Evolutionary conservation across 1,140 invertebrate genomes (phyloP), one percentile per base, ranked within the genome.

Genomic region (Microplitis mediator): DNA sequence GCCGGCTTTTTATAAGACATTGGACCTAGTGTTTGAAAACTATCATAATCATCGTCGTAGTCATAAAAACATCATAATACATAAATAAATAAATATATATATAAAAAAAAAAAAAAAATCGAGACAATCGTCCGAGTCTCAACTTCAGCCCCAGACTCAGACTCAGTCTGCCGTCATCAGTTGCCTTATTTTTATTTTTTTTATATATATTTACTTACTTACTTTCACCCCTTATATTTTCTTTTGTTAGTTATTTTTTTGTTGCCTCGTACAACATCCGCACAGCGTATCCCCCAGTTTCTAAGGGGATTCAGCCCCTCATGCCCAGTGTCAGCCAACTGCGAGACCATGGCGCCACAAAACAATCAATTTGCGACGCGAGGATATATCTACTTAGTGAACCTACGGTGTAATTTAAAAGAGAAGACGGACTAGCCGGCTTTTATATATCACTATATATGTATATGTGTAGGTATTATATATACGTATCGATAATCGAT

Each of bases 311-410:
- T 9, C 16, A 14, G 23, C 50, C 65, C 39, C 39, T 16, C 52
- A 50, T 45, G 11, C 34, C 16, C 11, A 11, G 60, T 63, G 61
- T 63, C 8, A 23, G 69, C n/a, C 58, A 32, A 62, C 14, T 61
- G 45, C 23, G 50, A 71, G 50, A 45, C 71, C n/a, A 52, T 67
- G 71, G 71, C 71, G 64, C 71, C 71, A 72, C 71, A 72, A 72
- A 72, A 72, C 71, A 72, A 72, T 72, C 71, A 72, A 72, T 72
- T 72, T 72, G 71, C 64, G 71, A 67, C 71, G 71, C 45, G 56
- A 31, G 64, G 31, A 72, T 67, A 72, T 72, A 72, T 72, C 71
- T 72, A 72, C 71, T 72, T 72, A 72, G 71, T 54, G 64, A 72
- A 66, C 35, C 64, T 39, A 72, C 64, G 64, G 32, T 67, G 71